Evolutionary conservation across 2,113 vertebrate genomes (phyloP).

Genomic region (Piaya cayana): DNA sequence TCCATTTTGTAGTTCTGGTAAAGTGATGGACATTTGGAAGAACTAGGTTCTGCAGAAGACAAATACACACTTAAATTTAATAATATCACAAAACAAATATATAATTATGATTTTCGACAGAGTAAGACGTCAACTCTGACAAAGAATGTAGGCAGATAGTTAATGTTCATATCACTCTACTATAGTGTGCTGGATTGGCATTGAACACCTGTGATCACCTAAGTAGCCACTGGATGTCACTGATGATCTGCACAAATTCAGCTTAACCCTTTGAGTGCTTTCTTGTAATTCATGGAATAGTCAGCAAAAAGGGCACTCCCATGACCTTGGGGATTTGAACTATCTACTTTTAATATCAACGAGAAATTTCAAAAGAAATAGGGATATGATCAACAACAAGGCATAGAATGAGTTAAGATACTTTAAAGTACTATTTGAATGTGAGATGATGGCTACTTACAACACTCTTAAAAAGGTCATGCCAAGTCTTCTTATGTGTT

Average conservation of each 20-base stretch:
- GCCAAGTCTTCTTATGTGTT: not conserved
- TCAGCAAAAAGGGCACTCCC: not conserved
- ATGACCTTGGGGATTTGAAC: not conserved
- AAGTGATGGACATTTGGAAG: not conserved
- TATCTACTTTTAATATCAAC: not conserved
- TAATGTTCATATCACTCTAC: not conserved
- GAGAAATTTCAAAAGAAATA: not conserved
- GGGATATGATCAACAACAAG: not conserved
- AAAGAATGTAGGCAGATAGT: not conserved
- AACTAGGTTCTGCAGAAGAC: not conserved
- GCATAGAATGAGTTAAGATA: not conserved
- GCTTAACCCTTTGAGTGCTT: conserved; percentile 28
- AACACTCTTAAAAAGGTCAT: not conserved
- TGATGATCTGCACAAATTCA: conserved; percentile 44
- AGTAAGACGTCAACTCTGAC: not conserved
- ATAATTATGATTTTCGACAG: not conserved
- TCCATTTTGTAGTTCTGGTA: not conserved
- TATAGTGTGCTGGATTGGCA: not conserved
- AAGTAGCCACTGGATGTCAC: conserved; percentile 64
- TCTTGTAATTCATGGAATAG: not conserved
- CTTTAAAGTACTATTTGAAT: not conserved
- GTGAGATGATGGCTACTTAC: not conserved
- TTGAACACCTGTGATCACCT: not conserved
- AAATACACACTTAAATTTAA: not conserved
- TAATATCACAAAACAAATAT: not conserved